These are phyloP conservation scores for Garra rufa DNA, from an alignment of 2,113 vertebrate genomes.

Conservation along the genomic window DNA sequence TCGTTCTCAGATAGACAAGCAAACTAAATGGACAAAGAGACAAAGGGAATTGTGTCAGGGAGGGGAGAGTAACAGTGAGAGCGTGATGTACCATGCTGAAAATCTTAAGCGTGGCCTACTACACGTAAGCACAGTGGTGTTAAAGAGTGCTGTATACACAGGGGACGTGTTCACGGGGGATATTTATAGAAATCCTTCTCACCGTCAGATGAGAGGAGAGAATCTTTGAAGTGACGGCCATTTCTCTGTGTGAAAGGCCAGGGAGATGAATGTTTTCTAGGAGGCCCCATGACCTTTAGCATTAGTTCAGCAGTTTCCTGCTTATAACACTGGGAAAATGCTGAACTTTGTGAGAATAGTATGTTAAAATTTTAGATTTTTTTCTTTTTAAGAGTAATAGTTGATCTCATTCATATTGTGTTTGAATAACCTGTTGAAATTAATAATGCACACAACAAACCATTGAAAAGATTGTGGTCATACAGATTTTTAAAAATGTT, in stretches of 20 bases:
- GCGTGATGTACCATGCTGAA: not conserved
- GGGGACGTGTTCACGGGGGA: not conserved
- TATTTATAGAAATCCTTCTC: constrained; percentile 47
- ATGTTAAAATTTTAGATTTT: constrained; percentile 10
- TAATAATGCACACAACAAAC: not conserved
- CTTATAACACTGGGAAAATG: not conserved
- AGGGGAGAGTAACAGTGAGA: not conserved
- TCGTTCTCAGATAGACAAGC: not conserved
- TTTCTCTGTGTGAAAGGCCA: constrained; percentile 39
- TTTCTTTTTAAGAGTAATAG: not conserved
- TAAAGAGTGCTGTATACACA: constrained; percentile 14
- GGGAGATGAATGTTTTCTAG: constrained; percentile 30
- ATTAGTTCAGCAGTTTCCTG: constrained; percentile 34
- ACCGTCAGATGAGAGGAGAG: constrained; percentile 26
- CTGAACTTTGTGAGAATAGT: constrained; percentile 11
- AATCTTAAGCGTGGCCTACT: constrained; percentile 16
- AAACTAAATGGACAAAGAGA: constrained; percentile 10
- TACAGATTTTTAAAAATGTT: too few relatives aligned
- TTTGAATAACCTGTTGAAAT: not conserved
- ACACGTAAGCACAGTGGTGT: constrained; percentile 13
- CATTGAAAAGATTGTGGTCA: not conserved
- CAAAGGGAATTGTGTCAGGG: constrained; percentile 12
- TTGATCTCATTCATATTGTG: not conserved
- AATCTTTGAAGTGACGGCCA: constrained; percentile 29
- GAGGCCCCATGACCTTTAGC: constrained; percentile 35